Evolutionary conservation across 2,113 vertebrate species (phyloP).

Genomic region (Pungitius pungitius): DNA sequence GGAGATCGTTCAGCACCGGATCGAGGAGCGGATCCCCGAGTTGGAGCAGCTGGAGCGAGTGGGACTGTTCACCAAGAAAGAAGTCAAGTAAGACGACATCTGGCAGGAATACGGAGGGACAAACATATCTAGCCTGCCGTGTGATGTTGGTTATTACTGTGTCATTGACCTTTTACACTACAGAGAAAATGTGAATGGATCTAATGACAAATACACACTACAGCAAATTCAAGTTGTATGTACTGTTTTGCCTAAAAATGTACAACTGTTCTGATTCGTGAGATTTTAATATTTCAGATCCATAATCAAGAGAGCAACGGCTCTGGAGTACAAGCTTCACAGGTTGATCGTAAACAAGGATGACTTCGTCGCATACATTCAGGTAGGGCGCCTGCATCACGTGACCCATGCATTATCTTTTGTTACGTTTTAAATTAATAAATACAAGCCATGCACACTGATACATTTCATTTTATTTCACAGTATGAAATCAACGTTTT

Average conservation of each 20-base stretch:
- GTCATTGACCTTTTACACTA: background rate
- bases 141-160: background rate
- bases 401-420: background rate
- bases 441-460: background rate
- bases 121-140: background rate
- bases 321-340: slow-evolving; percentile 94
- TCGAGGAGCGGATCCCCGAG: slow-evolving; percentile 90
- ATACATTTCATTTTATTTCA: slow-evolving; percentile 8
- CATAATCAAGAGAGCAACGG: slow-evolving; percentile 88
- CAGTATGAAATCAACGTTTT: slow-evolving; percentile 96
- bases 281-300: slow-evolving; percentile 76
- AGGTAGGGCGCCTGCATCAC: slow-evolving; percentile 75
- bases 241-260: background rate
- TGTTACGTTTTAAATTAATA: background rate
- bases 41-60: slow-evolving; percentile 92
- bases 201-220: background rate
- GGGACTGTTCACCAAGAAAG: slow-evolving; percentile 87
- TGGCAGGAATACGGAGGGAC: too few relatives aligned
- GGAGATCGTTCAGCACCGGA: slow-evolving; percentile 87
- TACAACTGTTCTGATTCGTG: background rate
- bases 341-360: slow-evolving; percentile 88
- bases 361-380: slow-evolving; percentile 91
- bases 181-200: background rate
- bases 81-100: slow-evolving; percentile 85
- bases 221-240: background rate